Evolutionary conservation across 2,113 vertebrate genomes (phyloP), one percentile per base, ranked within the genome.

Genomic region (Myodes glareolus): DNA sequence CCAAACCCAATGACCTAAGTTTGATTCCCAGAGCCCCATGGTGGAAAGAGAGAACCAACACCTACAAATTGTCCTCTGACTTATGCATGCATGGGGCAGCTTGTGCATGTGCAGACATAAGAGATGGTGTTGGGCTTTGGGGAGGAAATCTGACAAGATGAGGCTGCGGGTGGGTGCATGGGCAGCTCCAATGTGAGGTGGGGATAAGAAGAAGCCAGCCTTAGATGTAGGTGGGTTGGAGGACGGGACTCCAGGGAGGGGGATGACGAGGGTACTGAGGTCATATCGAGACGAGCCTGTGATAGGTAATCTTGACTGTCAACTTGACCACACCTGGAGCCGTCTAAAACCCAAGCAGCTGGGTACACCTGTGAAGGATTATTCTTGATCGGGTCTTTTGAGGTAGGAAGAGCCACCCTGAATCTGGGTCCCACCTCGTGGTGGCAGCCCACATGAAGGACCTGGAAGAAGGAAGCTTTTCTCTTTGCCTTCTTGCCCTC

Each of bases 391-490:
- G 2, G 78, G 7, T 25, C 52, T 27, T 81, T 58, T 58, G 21
- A 58, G 52, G 78, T 58, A 36, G 78, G 21, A 14, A 82, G 52
- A 82, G 5, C 3, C 21, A 58, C 80, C 52, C 36, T 61, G n/a
- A 21, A n/a, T 55, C 33, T 55, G 77, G 77, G 47, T 29, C 50
- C 36, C 14, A 14, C 50, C 10, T n/a, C 21, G 5, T 25, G 78
- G 52, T 14, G 36, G 52, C 78, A n/a, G 21, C 80, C 52, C 2
- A 25, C 36, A 61, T 61, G 13, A 82, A 39, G 23, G 21, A 82
- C 11, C 6, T 0, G 3, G 36, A 55, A 5, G 31, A 14, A 36
- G 3, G 31, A n/a, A 33, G 1, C n/a, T 10, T 73, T 61, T 27
- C 12, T 61, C 23, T 39, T 61, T 81, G 52, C 36, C 52, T 27